Percentiles rank a stretch among this genome's conserved stretches.
Evolutionary conservation across 2,888 invertebrate genomes (phyloP).

Genomic region (Patella caerulea): DNA sequence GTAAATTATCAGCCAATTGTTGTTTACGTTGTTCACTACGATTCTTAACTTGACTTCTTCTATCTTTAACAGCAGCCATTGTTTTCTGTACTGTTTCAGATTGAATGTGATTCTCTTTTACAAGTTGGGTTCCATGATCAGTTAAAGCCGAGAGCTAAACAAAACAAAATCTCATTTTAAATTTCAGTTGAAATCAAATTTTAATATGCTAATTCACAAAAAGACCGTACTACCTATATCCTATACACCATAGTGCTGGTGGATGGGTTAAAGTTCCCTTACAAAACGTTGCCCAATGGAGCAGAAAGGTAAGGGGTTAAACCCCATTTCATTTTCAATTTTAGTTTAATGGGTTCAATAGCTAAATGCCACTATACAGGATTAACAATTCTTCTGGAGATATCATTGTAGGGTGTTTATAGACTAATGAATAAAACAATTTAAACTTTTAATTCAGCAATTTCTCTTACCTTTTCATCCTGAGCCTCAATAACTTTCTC

Average conservation of each 20-base stretch:
- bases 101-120: conserved; percentile 93
- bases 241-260: conserved; percentile 23
- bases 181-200: neutral
- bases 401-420: neutral
- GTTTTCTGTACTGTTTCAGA: conserved; percentile 78
- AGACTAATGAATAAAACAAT: too few species aligned
- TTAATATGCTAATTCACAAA: neutral
- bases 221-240: conserved; percentile 23
- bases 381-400: neutral
- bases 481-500: conserved; percentile 98
- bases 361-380: neutral
- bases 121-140: conserved; percentile 87
- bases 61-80: conserved; percentile 78
- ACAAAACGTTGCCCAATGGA: too few species aligned
- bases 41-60: conserved; percentile 74
- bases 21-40: conserved; percentile 79
- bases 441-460: too few species aligned
- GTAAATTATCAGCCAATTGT: conserved; percentile 82
- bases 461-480: conserved; percentile 80
- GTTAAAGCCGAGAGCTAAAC: conserved; percentile 79
- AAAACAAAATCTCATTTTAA: neutral
- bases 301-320: too few species aligned
- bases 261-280: too few species aligned
- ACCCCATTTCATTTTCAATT: too few species aligned
- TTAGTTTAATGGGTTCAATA: too few species aligned